phyloP scores from a whole-genome alignment of 2,888 invertebrate species.

The Epsilonema sp. region DNA sequence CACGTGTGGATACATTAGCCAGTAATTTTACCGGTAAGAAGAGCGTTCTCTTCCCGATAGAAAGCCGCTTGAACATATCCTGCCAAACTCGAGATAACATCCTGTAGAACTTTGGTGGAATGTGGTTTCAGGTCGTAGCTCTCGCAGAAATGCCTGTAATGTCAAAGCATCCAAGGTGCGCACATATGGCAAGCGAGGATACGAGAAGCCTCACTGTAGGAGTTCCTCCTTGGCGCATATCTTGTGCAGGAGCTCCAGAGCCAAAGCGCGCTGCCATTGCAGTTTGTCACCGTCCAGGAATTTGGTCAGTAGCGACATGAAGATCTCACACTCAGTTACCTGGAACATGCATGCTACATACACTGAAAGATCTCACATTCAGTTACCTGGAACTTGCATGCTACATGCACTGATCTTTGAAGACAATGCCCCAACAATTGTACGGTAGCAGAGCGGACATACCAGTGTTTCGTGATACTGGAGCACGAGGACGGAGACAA shows the following conservation, averaged over 20 bases:
- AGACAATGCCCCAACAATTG: too few relatives aligned
- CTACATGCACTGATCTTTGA: too few relatives aligned
- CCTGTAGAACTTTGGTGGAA: slow-evolving; percentile 47
- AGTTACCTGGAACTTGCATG: slow-evolving; percentile 46
- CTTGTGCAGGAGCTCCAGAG: slow-evolving; percentile 82
- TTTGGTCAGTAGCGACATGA: slow-evolving; percentile 81
- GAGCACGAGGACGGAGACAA: slow-evolving; percentile 76
- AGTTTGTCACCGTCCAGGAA: slow-evolving; percentile 92
- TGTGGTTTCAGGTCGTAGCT: slow-evolving; percentile 79
- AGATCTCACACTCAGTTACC: slow-evolving; percentile 96
- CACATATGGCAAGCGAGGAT: too few relatives aligned
- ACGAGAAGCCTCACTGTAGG: too few relatives aligned
- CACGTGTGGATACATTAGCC: too few relatives aligned
- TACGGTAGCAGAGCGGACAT: too few relatives aligned
- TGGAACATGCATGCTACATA: slow-evolving; percentile 28
- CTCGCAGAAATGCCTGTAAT: slow-evolving; percentile 44
- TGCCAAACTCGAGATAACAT: slow-evolving; percentile 78
- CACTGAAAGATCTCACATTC: slow-evolving; percentile 98
- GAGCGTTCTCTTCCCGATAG: too few relatives aligned
- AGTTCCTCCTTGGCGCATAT: slow-evolving; percentile 79
- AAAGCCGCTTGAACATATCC: slow-evolving; percentile 78
- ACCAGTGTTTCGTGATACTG: slow-evolving; percentile 76
- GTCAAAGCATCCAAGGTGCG: slow-evolving; percentile 8
- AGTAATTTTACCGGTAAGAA: too few relatives aligned
- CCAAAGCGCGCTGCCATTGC: slow-evolving; percentile 79